phyloP scores from a whole-genome alignment of 2,113 vertebrate genomes.

The Macrotis lagotis region DNA sequence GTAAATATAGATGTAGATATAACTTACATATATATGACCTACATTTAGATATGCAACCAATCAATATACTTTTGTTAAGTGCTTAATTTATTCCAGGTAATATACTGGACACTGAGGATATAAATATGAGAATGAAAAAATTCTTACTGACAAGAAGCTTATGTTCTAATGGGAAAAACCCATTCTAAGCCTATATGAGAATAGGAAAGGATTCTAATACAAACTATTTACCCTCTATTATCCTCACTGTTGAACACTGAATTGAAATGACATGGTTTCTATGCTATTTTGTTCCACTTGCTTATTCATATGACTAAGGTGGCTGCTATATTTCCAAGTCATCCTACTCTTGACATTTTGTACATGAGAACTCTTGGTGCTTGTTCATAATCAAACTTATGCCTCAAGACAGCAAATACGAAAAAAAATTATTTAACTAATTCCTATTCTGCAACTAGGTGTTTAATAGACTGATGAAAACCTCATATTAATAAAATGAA shows the following conservation, averaged over 20 bases:
- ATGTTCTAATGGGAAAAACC: neutral
- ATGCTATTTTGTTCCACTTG: neutral
- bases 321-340: neutral
- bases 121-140: neutral
- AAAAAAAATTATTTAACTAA: neutral
- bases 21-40: neutral
- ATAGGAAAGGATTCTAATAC: neutral
- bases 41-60: neutral
- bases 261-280: constrained; percentile 31
- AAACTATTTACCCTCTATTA: constrained; percentile 55
- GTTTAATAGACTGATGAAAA: constrained; percentile 1
- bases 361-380: neutral
- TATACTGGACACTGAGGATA: neutral
- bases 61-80: neutral
- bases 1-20: neutral
- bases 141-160: neutral
- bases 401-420: neutral
- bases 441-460: constrained; percentile 14
- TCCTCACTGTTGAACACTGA: constrained; percentile 33
- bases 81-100: neutral
- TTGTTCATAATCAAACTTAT: neutral
- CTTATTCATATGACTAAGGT: constrained; percentile 30
- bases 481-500: neutral
- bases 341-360: neutral
- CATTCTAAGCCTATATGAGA: neutral